phyloP scores from a whole-genome alignment of 2,888 invertebrate species.

The Sceliomorpha sp. region DNA sequence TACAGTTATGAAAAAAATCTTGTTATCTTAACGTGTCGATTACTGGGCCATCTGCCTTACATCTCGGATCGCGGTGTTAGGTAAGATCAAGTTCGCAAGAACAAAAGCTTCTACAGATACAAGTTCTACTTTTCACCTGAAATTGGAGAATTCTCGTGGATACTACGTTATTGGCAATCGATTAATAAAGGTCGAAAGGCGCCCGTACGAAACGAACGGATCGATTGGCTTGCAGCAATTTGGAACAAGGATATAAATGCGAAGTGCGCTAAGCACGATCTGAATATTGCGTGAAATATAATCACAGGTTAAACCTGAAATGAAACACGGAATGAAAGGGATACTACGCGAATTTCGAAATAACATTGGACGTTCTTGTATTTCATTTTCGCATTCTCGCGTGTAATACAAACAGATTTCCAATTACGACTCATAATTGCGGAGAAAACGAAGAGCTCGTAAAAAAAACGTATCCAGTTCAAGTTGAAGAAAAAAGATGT shows the following conservation, averaged over 20 bases:
- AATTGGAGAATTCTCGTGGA: neutral
- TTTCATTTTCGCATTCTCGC: conserved; percentile 37
- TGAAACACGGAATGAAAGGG: conserved; percentile 4
- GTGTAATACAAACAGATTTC: conserved; percentile 10
- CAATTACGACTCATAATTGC: no score
- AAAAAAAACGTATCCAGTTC: no score
- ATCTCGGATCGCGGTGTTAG: no score
- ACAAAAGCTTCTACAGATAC: no score
- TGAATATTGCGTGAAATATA: conserved; percentile 37
- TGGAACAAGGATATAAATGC: conserved; percentile 57
- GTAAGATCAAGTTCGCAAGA: no score
- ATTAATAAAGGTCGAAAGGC: conserved; percentile 47
- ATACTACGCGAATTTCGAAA: conserved; percentile 20
- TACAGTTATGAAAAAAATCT: no score
- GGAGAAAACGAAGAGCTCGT: no score
- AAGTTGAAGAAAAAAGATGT: no score
- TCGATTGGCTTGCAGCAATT: conserved; percentile 44
- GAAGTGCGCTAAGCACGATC: conserved; percentile 43
- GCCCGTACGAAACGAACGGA: conserved; percentile 38
- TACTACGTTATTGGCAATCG: conserved; percentile 26
- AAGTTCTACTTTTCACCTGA: no score
- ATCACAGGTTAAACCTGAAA: conserved; percentile 36
- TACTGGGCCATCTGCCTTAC: no score
- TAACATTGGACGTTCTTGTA: conserved; percentile 17
- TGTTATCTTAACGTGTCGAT: no score